A percentile compares a stretch with the other conserved stretches of the same genome.
Evolutionary conservation across 2,888 invertebrate genomes (phyloP).

Genomic region (Spatulosminthurus flaviceps): DNA sequence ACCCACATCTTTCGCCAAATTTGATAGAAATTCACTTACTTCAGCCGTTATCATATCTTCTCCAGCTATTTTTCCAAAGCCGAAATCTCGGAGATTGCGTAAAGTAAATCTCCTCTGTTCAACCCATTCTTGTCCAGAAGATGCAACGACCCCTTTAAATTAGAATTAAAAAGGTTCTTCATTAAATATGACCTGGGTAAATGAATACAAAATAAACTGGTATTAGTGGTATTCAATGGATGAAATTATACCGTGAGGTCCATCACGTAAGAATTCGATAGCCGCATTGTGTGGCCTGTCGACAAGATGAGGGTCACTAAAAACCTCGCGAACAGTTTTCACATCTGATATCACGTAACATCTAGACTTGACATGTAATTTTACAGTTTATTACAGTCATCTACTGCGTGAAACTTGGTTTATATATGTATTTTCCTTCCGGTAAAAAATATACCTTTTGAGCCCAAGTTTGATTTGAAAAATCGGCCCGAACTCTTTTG

Average conservation of each 20-base stretch:
- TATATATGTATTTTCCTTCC: neutral
- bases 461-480: constrained; percentile 14
- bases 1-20: constrained; percentile 1
- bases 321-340: constrained; percentile 12
- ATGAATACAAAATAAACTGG: too few species aligned
- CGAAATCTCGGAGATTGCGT: constrained; percentile 31
- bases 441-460: neutral
- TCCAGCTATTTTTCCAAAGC: constrained; percentile 23
- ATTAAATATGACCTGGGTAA: too few species aligned
- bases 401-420: too few species aligned
- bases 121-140: constrained; percentile 28
- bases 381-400: too few species aligned
- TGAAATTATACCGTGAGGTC: constrained; percentile 17
- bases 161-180: too few species aligned
- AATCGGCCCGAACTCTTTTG: constrained; percentile 35
- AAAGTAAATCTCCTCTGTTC: constrained; percentile 34
- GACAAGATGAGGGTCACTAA: constrained; percentile 1
- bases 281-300: neutral
- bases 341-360: neutral
- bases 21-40: neutral
- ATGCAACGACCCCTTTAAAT: constrained; percentile 22
- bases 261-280: neutral
- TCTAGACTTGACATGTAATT: neutral
- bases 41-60: constrained; percentile 15
- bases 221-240: too few species aligned